Percentiles rank a stretch among this genome's conserved stretches.
phyloP scores from a whole-genome alignment of 2,888 invertebrate genomes.

The Erebia ligea region DNA sequence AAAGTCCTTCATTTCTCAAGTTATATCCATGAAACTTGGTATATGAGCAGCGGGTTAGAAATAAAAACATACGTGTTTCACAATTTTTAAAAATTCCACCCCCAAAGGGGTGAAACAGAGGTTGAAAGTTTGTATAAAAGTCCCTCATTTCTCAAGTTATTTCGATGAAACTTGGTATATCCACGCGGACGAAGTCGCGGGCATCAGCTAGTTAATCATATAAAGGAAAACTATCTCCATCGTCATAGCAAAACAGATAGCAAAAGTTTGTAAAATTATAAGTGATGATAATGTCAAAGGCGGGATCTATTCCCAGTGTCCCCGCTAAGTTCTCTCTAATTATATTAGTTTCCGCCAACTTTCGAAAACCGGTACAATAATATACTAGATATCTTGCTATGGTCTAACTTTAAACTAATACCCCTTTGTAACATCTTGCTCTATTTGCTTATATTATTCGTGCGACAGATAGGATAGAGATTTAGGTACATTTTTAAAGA shows the following conservation, averaged over 20 bases:
- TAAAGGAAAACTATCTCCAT: not conserved
- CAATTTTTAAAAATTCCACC: no score
- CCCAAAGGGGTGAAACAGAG: no score
- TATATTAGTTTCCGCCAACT: constrained; percentile 1
- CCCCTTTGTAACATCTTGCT: not conserved
- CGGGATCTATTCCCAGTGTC: constrained; percentile 4
- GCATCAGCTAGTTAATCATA: no score
- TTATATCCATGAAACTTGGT: no score
- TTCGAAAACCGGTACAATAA: not conserved
- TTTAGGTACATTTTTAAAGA: no score
- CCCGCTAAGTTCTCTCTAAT: not conserved
- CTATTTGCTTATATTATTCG: not conserved
- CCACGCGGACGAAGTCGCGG: no score
- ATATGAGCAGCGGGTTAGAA: no score
- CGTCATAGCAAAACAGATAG: not conserved
- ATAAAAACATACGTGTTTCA: no score
- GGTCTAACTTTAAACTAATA: not conserved
- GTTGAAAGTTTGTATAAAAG: no score
- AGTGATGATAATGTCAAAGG: constrained; percentile 2
- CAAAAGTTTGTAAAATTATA: not conserved
- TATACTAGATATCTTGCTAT: not conserved
- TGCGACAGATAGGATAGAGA: not conserved
- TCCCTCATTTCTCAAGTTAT: no score
- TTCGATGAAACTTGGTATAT: no score
- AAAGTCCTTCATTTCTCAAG: no score